Base-by-base conservation (phyloP, 2,113 vertebrate genomes). In the Indri indri region DNA sequence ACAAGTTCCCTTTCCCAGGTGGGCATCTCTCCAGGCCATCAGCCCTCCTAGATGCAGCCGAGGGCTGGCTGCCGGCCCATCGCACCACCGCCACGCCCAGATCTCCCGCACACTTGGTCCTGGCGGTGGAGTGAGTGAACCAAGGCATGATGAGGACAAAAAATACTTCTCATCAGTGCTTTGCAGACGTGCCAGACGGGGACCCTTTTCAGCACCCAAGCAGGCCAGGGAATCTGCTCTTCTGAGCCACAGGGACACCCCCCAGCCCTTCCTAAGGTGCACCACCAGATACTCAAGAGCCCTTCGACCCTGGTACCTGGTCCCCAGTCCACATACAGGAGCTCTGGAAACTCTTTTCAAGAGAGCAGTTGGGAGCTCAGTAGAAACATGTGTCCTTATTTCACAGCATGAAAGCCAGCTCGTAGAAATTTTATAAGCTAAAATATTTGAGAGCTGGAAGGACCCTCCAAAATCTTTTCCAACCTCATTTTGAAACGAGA, bases 21-120 rank as follows among this genome's bases (percentile, higher is more conserved):
- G 93, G 95, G 95, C 97, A 98, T 40, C 89, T 80, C 76, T 97
- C 97, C 98, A 98, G 91, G 88, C 57, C 85, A 12, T 66, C 88
- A 93, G 59, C 47, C 34, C 63, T 82, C n/a, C 91, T 70, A 47
- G 45, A 68, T 45, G n/a, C 65, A 52, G 76, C 37, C 42, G 57
- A 63, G 70, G 47, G 42, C 81, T 92, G 92, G 93, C 93, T 14
- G 4, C 17, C 1, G 3, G 90, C 68, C 76, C 4, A 23, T 74
- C 9, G 18, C 50, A 1, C 74, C 34, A 1, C 13, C 0, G 0
- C 74, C 88, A 34, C 27, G 0, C 87, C 92, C 74, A 32, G 27
- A 52, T 23, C 79, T 61, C 34, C 11, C 8, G 40, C 12, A 47
- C 6, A 6, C 34, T 71, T 20, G 32, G n/a, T 65, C 76, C 70